A percentile compares a stretch with the other conserved stretches of the same genome.
These are phyloP conservation scores for Griposia aprilina DNA, from an alignment of 2,888 invertebrate species.

Conservation along the genomic window DNA sequence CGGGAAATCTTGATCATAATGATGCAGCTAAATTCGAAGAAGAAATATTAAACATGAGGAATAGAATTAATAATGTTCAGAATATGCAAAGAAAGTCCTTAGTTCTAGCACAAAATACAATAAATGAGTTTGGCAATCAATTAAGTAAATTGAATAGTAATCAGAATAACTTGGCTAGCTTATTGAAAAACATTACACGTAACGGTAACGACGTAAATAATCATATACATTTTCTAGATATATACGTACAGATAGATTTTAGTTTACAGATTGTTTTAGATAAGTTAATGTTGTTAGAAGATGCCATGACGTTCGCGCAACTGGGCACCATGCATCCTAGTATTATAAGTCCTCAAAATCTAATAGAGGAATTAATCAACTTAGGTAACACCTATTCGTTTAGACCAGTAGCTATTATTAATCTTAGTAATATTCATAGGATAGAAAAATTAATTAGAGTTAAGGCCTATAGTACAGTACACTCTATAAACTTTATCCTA, in stretches of 20 bases:
- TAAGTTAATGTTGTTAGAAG: background rate
- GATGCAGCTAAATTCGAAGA: conserved; percentile 14
- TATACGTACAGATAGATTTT: background rate
- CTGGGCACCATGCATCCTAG: background rate
- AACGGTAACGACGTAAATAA: background rate
- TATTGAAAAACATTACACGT: background rate
- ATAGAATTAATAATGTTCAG: background rate
- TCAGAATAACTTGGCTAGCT: background rate
- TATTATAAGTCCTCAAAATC: background rate
- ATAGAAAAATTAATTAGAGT: background rate
- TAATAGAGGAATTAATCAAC: background rate
- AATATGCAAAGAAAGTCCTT: background rate
- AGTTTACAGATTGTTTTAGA: background rate
- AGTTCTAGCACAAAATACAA: background rate
- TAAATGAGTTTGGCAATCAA: background rate
- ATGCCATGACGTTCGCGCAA: background rate
- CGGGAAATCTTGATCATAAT: conserved; percentile 11
- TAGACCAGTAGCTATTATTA: background rate
- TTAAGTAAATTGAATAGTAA: background rate
- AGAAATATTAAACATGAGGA: background rate
- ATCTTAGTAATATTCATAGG: background rate
- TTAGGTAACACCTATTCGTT: background rate
- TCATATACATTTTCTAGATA: background rate
- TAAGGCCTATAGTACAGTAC: too few species aligned
- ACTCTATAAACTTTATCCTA: background rate